These are phyloP conservation scores for Lapara coniferarum DNA, from an alignment of 2,888 invertebrate species.

Conservation along the genomic window DNA sequence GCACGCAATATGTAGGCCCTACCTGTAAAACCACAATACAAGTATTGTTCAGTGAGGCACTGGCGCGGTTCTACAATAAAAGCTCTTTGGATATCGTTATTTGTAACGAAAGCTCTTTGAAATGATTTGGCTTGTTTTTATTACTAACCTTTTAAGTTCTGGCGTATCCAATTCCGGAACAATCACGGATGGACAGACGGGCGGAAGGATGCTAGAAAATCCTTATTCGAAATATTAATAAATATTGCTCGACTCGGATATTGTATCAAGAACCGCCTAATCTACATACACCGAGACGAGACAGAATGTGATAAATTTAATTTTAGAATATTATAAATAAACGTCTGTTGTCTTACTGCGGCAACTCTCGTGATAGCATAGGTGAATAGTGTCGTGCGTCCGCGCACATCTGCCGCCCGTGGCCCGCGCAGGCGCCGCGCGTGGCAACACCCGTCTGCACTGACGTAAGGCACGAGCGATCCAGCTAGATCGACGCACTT, in stretches of 20 bases:
- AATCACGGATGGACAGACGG: too few relatives aligned
- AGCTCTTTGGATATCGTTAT: too few relatives aligned
- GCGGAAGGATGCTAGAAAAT: too few relatives aligned
- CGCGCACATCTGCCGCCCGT: constrained; percentile 69
- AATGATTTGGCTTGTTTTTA: background rate
- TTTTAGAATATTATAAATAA: background rate
- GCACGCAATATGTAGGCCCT: constrained; percentile 26
- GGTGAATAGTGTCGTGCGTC: constrained; percentile 53
- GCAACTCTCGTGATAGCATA: constrained; percentile 40
- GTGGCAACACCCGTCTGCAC: constrained; percentile 45
- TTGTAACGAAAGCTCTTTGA: background rate
- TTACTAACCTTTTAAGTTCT: background rate
- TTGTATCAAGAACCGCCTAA: too few relatives aligned
- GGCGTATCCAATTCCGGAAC: too few relatives aligned
- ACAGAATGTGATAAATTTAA: too few relatives aligned
- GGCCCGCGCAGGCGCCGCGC: constrained; percentile 51
- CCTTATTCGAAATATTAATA: too few relatives aligned
- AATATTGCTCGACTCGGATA: too few relatives aligned
- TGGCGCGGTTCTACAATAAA: background rate
- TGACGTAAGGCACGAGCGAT: constrained; percentile 47
- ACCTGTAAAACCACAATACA: constrained; percentile 13
- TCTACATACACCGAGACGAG: too few relatives aligned
- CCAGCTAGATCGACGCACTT: constrained; percentile 33
- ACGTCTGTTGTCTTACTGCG: constrained; percentile 17
- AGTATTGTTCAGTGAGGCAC: constrained; percentile 16